A percentile compares a stretch with the other conserved stretches of the same genome.
These are phyloP conservation scores for Grammomys surdaster DNA, from an alignment of 2,113 vertebrate genomes.

Conservation along the genomic window DNA sequence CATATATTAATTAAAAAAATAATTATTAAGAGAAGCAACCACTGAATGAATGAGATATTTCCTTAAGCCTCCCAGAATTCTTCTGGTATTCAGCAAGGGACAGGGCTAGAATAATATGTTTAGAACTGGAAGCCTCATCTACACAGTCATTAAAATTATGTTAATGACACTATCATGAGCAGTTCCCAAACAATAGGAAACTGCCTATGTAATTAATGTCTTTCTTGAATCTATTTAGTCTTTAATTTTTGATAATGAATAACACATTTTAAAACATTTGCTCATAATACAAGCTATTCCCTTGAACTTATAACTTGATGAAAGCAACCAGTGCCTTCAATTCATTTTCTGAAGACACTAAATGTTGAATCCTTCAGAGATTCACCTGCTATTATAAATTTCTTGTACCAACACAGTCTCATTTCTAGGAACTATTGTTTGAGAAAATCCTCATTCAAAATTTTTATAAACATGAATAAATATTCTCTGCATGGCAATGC, in stretches of 20 bases:
- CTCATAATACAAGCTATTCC: conserved; percentile 35
- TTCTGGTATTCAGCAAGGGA: neutral
- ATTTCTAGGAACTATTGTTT: conserved; percentile 29
- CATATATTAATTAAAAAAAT: neutral
- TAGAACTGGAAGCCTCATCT: neutral
- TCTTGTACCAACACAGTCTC: conserved; percentile 5
- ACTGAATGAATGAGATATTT: neutral
- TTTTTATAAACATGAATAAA: conserved; percentile 52
- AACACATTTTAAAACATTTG: conserved; percentile 53
- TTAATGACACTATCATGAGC: conserved; percentile 13
- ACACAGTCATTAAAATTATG: conserved; percentile 45
- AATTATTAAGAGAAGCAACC: neutral
- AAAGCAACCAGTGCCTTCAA: conserved; percentile 45
- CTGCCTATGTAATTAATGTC: conserved; percentile 48
- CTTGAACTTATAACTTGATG: neutral
- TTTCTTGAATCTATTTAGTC: conserved; percentile 44
- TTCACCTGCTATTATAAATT: neutral
- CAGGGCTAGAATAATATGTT: neutral
- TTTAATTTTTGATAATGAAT: conserved; percentile 68
- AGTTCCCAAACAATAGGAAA: conserved; percentile 28
- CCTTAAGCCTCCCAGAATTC: neutral
- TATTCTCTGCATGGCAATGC: neutral
- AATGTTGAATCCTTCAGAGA: neutral
- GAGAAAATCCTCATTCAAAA: conserved; percentile 14
- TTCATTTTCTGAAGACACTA: neutral